Evolutionary conservation across 2,113 vertebrate genomes (phyloP).

Genomic region (Muscicapa adusta): DNA sequence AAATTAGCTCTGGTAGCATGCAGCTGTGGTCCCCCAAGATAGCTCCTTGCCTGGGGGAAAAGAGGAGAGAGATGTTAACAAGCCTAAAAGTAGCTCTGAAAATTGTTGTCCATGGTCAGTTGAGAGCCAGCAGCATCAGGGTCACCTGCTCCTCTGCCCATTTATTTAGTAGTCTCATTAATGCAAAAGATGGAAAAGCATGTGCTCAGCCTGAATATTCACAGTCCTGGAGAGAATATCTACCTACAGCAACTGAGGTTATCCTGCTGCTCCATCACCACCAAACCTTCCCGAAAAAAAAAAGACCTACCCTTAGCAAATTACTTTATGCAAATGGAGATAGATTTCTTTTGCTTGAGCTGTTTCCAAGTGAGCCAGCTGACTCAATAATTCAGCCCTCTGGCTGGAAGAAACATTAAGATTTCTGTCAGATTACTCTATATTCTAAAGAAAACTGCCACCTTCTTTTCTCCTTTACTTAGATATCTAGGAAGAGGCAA

Average conservation of each 20-base stretch:
- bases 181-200: not conserved
- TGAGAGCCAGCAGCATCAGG: not conserved
- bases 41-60: not conserved
- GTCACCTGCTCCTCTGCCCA: not conserved
- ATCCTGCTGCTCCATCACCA: not conserved
- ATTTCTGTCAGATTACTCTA: conserved; percentile 41
- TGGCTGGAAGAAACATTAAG: conserved; percentile 29
- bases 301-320: conserved; percentile 1
- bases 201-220: not conserved
- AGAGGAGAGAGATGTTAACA: not conserved
- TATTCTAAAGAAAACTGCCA: conserved; percentile 39
- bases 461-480: conserved; percentile 24
- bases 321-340: conserved; percentile 19
- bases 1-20: not conserved
- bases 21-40: not conserved
- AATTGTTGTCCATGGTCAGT: not conserved
- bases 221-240: not conserved
- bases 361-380: conserved; percentile 39
- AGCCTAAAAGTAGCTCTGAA: not conserved
- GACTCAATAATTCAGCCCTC: conserved; percentile 45
- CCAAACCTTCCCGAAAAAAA: not conserved
- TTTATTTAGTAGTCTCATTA: not conserved
- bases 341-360: conserved; percentile 25
- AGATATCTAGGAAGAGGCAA: conserved; percentile 12
- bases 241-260: not conserved